Evolutionary conservation across 30 jellyfish, hydroid and myxozoan species (phyloP).

Genomic region (Hydra vulgaris): DNA sequence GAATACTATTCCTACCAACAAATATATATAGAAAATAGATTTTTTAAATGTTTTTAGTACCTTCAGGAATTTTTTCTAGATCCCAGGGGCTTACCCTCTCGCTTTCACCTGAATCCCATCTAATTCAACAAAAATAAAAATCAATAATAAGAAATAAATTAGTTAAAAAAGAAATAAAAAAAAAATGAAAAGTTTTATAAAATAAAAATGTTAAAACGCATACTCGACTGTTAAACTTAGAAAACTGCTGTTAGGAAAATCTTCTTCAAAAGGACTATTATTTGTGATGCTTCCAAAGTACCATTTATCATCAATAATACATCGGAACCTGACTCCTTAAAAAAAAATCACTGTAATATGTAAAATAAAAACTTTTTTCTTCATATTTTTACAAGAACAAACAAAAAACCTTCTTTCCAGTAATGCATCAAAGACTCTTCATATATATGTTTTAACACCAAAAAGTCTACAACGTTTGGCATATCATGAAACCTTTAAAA

Average conservation of each 20-base stretch:
- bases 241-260: conserved; percentile 61
- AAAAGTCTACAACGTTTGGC: neutral
- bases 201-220: neutral
- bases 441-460: conserved; percentile 9
- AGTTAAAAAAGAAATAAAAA: neutral
- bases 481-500: too few relatives aligned
- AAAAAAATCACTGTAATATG: neutral
- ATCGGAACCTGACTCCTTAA: conserved; percentile 80
- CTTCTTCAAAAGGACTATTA: conserved; percentile 56
- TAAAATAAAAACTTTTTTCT: neutral
- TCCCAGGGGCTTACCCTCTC: conserved; percentile 98
- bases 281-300: conserved; percentile 65
- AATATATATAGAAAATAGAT: too few relatives aligned
- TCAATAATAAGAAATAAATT: too few relatives aligned
- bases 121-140: neutral
- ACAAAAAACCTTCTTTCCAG: conserved; percentile 12
- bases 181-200: neutral
- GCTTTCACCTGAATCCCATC: conserved; percentile 94
- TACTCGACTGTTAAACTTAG: conserved; percentile 40
- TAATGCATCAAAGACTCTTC: conserved; percentile 17
- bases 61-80: conserved; percentile 57
- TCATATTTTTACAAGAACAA: neutral
- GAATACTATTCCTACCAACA: neutral
- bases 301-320: conserved; percentile 89
- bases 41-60: neutral